A percentile compares a stretch with the other conserved stretches of the same genome.
These are phyloP conservation scores for Xylota segnis DNA, from an alignment of 2,888 invertebrate genomes.

Conservation along the genomic window DNA sequence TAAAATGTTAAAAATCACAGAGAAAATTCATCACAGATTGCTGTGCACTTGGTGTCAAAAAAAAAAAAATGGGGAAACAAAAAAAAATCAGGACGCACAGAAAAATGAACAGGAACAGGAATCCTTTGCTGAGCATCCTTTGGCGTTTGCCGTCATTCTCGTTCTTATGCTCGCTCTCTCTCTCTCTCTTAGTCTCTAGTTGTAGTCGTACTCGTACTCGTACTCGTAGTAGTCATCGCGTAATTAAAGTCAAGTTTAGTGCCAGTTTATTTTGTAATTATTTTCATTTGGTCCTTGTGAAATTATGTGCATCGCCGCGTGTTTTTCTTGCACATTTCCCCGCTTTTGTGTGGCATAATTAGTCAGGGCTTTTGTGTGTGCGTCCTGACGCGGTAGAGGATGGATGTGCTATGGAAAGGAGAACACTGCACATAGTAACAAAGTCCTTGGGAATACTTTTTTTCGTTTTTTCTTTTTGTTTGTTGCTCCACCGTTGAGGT, in stretches of 20 bases:
- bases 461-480: neutral
- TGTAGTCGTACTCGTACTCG: slow-evolving; percentile 1
- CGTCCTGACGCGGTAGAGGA: slow-evolving; percentile 24
- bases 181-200: neutral
- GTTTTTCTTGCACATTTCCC: slow-evolving; percentile 56
- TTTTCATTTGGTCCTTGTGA: slow-evolving; percentile 70
- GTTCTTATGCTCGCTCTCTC: neutral
- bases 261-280: slow-evolving; percentile 77
- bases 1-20: slow-evolving; percentile 67
- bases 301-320: slow-evolving; percentile 67
- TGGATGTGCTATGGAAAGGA: neutral
- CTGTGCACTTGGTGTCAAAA: slow-evolving; percentile 32
- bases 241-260: slow-evolving; percentile 76
- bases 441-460: slow-evolving; percentile 3
- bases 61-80: neutral
- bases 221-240: slow-evolving; percentile 62
- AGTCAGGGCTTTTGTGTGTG: slow-evolving; percentile 69
- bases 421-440: slow-evolving; percentile 27
- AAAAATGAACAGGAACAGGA: neutral
- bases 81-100: slow-evolving; percentile 27
- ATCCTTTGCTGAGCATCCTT: slow-evolving; percentile 35
- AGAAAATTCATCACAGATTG: slow-evolving; percentile 69
- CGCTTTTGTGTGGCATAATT: slow-evolving; percentile 68
- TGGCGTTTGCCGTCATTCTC: slow-evolving; percentile 32
- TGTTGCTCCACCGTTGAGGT: neutral